These are phyloP conservation scores for Lasius platythorax DNA, from an alignment of 2,888 invertebrate genomes.

Conservation along the genomic window DNA sequence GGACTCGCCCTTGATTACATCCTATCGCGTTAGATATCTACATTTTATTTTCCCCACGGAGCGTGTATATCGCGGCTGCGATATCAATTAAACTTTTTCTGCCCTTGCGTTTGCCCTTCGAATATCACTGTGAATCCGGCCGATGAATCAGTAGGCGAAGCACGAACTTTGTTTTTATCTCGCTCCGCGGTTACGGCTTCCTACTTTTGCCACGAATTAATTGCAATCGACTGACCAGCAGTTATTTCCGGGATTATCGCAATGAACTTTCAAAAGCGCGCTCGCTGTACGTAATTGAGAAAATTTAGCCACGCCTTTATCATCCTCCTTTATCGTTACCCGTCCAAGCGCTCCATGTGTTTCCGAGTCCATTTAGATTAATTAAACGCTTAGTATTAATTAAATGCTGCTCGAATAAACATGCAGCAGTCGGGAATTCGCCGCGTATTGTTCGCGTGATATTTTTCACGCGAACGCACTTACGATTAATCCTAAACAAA, in stretches of 20 bases:
- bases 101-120: conserved; percentile 34
- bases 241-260: conserved; percentile 39
- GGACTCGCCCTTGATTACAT: conserved; percentile 67
- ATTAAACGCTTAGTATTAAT: conserved; percentile 57
- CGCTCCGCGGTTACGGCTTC: conserved; percentile 29
- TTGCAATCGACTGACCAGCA: conserved; percentile 41
- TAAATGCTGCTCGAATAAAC: conserved; percentile 45
- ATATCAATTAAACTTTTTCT: conserved; percentile 75
- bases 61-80: conserved; percentile 39
- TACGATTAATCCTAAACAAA: conserved; percentile 42
- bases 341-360: conserved; percentile 31
- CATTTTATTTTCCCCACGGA: conserved; percentile 40
- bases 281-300: conserved; percentile 8
- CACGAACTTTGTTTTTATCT: conserved; percentile 32
- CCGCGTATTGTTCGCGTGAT: conserved; percentile 25
- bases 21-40: conserved; percentile 56
- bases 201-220: conserved; percentile 23
- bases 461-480: conserved; percentile 33
- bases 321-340: conserved; percentile 4
- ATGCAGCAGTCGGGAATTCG: conserved; percentile 7
- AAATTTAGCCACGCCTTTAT: conserved; percentile 23
- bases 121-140: conserved; percentile 28
- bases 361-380: conserved; percentile 62
- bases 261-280: conserved; percentile 34
- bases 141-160: conserved; percentile 9